Conservation (phyloP, 2,888 invertebrate species). For the Carabus problematicus region DNA sequence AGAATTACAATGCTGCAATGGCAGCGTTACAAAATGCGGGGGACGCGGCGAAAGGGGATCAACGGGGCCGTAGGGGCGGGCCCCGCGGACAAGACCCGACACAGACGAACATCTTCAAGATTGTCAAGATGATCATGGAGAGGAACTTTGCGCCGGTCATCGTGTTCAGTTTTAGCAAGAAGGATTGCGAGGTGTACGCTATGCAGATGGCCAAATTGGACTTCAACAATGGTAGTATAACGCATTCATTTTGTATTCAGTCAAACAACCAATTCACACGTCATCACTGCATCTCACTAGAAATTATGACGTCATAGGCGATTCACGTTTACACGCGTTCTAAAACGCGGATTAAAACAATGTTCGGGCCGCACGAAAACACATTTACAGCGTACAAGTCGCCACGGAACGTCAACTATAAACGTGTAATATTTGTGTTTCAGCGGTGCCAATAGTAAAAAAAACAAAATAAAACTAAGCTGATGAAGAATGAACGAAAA, state of each 20-base stretch:
- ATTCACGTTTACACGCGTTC: too few species aligned
- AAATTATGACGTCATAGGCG: too few species aligned
- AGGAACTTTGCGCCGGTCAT: constrained; percentile 97
- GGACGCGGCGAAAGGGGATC: constrained; percentile 84
- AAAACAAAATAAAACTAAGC: too few species aligned
- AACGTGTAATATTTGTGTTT: too few species aligned
- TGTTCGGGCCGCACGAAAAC: too few species aligned
- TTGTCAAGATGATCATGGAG: constrained; percentile 99
- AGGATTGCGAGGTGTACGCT: constrained; percentile 97
- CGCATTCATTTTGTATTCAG: constrained; percentile 7
- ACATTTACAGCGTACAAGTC: too few species aligned
- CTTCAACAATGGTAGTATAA: constrained; percentile 80
- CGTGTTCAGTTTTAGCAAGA: constrained; percentile 98
- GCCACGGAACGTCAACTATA: too few species aligned
- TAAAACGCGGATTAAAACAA: too few species aligned
- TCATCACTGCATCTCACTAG: too few species aligned
- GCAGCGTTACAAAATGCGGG: constrained; percentile 81
- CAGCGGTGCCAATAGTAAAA: too few species aligned
- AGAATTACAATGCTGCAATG: constrained; percentile 98
- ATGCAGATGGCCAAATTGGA: constrained; percentile 96
- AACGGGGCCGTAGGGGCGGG: constrained; percentile 79
- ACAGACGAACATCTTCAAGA: constrained; percentile 91
- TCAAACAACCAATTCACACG: too few species aligned
- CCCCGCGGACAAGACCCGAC: constrained; percentile 67
- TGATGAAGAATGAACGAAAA: too few species aligned